A percentile compares a stretch with the other conserved stretches of the same genome.
phyloP scores from a whole-genome alignment of 30 jellyfish, hydroid and myxozoan species.

The Turritopsis dohrnii region DNA sequence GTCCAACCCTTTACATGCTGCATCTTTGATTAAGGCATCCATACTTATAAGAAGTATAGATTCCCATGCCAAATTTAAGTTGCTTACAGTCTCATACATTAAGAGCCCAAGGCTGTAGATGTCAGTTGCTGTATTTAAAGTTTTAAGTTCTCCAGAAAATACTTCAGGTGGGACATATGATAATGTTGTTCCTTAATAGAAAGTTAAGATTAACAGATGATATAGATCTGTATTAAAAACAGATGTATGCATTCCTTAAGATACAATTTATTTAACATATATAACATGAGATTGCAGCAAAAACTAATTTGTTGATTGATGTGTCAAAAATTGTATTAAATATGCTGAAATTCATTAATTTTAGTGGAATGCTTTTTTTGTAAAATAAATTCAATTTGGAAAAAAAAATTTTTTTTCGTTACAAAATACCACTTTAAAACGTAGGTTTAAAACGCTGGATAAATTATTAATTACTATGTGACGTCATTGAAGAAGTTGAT shows the following conservation, averaged over 20 bases:
- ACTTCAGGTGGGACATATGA: slow-evolving; percentile 31
- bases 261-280: not conserved
- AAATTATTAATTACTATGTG: no score
- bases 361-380: not conserved
- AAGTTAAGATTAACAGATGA: not conserved
- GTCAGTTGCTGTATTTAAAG: slow-evolving; percentile 13
- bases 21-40: slow-evolving; percentile 18
- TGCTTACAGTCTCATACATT: slow-evolving; percentile 11
- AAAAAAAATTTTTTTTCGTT: not conserved
- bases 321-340: not conserved
- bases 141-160: not conserved
- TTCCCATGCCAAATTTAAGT: slow-evolving; percentile 20
- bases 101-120: slow-evolving; percentile 25
- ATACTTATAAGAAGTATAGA: slow-evolving; percentile 1
- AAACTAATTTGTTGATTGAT: not conserved
- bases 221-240: not conserved
- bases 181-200: slow-evolving; percentile 14
- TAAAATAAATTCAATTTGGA: not conserved
- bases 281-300: not conserved
- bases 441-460: not conserved
- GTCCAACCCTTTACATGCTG: slow-evolving; percentile 17
- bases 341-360: not conserved
- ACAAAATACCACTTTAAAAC: not conserved
- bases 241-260: not conserved
- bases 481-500: no score